phyloP scores from a whole-genome alignment of 2,797 vertebrate genomes.

The Parauchenoglanis ngamensis region DNA sequence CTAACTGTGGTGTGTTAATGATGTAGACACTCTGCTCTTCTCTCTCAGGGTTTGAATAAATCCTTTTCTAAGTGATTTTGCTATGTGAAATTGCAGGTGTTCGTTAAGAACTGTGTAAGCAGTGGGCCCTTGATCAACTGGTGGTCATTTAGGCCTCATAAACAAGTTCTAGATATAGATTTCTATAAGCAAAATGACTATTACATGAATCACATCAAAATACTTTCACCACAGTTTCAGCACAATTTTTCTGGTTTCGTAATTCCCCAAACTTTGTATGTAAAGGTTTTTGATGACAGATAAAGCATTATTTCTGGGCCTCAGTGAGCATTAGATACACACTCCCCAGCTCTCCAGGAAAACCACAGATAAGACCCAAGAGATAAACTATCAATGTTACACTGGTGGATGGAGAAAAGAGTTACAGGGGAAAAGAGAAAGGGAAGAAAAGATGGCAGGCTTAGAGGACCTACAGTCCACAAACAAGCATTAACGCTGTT shows the following conservation, averaged over 20 bases:
- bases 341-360: constrained; percentile 58
- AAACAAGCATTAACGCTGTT: constrained; percentile 67
- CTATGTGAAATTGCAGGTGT: too few relatives aligned
- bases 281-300: not conserved
- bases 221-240: not conserved
- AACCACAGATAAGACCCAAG: constrained; percentile 57
- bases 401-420: constrained; percentile 9
- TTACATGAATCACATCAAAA: not conserved
- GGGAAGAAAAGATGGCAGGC: constrained; percentile 25
- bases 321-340: constrained; percentile 62
- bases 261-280: not conserved
- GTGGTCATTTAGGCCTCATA: too few relatives aligned
- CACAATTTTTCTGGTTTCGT: not conserved
- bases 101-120: too few relatives aligned
- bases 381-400: constrained; percentile 57
- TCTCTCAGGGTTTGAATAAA: constrained; percentile 74
- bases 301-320: not conserved
- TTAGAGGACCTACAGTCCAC: constrained; percentile 49
- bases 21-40: constrained; percentile 70
- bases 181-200: not conserved
- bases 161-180: not conserved
- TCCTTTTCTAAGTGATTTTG: not conserved
- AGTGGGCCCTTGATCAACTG: too few relatives aligned
- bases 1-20: constrained; percentile 77
- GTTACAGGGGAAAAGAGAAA: not conserved